These are phyloP conservation scores for Cyclophora albipunctata DNA, from an alignment of 2,888 invertebrate genomes.

Conservation along the genomic window DNA sequence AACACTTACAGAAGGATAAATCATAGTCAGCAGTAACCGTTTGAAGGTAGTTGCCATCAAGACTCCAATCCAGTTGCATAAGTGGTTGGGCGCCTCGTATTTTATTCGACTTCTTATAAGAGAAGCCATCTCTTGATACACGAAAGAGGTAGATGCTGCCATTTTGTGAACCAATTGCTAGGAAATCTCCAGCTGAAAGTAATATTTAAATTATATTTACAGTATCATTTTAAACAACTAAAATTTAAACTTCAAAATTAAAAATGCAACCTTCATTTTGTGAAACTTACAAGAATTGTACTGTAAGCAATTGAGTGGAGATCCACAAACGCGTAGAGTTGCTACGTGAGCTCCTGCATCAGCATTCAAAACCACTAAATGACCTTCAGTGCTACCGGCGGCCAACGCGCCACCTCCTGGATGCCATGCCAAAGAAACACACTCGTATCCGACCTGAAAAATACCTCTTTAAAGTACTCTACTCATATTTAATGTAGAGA, in stretches of 20 bases:
- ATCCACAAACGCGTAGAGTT: slow-evolving; percentile 90
- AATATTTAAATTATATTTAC: background rate
- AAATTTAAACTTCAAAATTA: too few relatives aligned
- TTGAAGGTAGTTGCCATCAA: slow-evolving; percentile 90
- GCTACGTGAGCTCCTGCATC: slow-evolving; percentile 90
- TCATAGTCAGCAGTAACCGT: slow-evolving; percentile 94
- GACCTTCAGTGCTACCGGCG: slow-evolving; percentile 92
- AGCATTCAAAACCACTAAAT: slow-evolving; percentile 88
- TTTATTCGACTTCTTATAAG: slow-evolving; percentile 92
- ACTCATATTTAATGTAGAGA: too few relatives aligned
- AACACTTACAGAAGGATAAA: slow-evolving; percentile 86
- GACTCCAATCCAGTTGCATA: slow-evolving; percentile 93
- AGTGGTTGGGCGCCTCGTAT: slow-evolving; percentile 90
- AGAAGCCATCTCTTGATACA: slow-evolving; percentile 91
- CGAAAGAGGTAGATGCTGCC: slow-evolving; percentile 84
- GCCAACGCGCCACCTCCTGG: slow-evolving; percentile 90
- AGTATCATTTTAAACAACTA: too few relatives aligned
- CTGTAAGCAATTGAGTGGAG: slow-evolving; percentile 88
- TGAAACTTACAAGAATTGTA: slow-evolving; percentile 85
- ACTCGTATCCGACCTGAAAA: slow-evolving; percentile 86
- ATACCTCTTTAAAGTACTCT: too few relatives aligned
- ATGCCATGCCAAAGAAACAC: slow-evolving; percentile 90
- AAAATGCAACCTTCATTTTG: too few relatives aligned
- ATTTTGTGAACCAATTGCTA: slow-evolving; percentile 94
- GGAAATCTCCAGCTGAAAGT: slow-evolving; percentile 85